Base-by-base conservation (phyloP, 2,888 invertebrate species). In the Pimpla rufipes region DNA sequence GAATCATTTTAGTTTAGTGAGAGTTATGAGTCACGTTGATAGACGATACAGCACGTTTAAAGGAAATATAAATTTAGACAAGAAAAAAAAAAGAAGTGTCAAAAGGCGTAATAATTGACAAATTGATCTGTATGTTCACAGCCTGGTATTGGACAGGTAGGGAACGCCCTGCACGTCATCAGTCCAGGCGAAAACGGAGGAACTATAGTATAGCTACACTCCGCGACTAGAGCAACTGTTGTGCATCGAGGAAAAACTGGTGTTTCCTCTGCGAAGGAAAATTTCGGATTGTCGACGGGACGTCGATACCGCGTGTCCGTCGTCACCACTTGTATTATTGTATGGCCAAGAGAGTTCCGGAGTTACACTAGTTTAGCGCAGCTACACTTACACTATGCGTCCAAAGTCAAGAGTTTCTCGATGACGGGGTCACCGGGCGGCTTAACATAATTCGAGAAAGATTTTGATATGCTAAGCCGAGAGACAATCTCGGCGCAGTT, bases 151-250 rank as follows among this genome's bases (percentile, higher is more conserved):
- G 91, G 90, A 85, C 91, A 91, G 86, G 88, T 90, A 70, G 89
- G 91, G 79, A 88, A 88, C 66, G 86, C 89, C 74, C 88, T 90
- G 10, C 91, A 91, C 81, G 90, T 92, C 77, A 90, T 91, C 85
- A 92, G 90, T 88, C 91, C 91, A 55, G 90, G 90, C 59, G 92
- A 92, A 88, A 90, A 90, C 73, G 90, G 90, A 81, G 92, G 92
- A 84, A 92, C 92, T 80, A 90, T 91, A 88, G 92, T 92, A 89
- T 92, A 92, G 91, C 91, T 85, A 86, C 87, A 88, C 83, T 84
- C 86, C 81, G 85, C 85, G 78, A 84, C 79, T 81, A 29, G 55
- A 55, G 73, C 84, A 83, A 83, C 70, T 83, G 77, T 74, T 62
- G 79, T 84, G 79, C 70, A 81, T 83, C 78, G 70, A 83, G 82